Percentiles rank a stretch among this genome's conserved stretches.
Evolutionary conservation across 2,888 invertebrate genomes (phyloP).

Genomic region (Drosophila nr. fundita): DNA sequence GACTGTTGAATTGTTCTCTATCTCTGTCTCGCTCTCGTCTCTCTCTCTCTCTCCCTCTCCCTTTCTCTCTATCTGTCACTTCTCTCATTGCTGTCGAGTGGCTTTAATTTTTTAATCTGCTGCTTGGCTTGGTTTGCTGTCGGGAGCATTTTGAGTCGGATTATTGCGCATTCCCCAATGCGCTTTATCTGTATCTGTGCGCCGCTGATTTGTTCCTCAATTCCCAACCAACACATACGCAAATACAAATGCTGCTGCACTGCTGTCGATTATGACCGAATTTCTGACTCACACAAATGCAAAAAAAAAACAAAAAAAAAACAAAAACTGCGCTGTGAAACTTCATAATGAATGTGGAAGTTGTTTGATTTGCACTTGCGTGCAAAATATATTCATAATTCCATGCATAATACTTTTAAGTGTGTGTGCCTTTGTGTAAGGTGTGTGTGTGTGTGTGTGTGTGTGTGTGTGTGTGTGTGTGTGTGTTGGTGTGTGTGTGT

Average conservation of each 20-base stretch:
- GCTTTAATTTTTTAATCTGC: conserved; percentile 73
- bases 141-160: conserved; percentile 23
- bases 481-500: conserved; percentile 8
- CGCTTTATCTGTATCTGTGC: conserved; percentile 39
- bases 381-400: conserved; percentile 38
- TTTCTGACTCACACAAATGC: conserved; percentile 44
- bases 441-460: conserved; percentile 15
- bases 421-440: background rate
- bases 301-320: conserved; percentile 4
- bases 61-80: background rate
- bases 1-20: background rate
- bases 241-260: conserved; percentile 17
- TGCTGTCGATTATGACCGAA: conserved; percentile 28
- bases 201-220: conserved; percentile 60
- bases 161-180: conserved; percentile 38
- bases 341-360: conserved; percentile 54
- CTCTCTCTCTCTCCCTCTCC: background rate
- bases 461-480: conserved; percentile 5
- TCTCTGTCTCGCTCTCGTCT: background rate
- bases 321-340: conserved; percentile 30
- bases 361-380: conserved; percentile 57
- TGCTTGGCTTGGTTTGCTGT: conserved; percentile 40
- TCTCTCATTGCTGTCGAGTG: conserved; percentile 58
- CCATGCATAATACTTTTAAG: conserved; percentile 36
- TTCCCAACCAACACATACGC: conserved; percentile 35